Conservation (phyloP, 2,113 vertebrate species). For the Tringa solitaria region DNA sequence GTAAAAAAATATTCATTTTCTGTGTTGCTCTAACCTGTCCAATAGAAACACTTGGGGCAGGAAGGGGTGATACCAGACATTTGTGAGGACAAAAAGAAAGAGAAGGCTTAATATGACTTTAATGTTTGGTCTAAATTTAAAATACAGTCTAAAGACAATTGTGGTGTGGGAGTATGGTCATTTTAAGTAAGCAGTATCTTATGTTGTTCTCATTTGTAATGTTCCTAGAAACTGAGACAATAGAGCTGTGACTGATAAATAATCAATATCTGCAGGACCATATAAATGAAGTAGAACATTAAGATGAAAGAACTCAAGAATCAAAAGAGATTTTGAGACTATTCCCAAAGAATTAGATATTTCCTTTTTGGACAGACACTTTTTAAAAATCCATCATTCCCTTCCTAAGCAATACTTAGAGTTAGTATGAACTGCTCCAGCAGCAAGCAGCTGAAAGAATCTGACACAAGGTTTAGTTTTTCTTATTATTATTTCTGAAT, state of each 20-base stretch:
- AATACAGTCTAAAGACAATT: background rate
- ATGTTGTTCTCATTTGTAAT: background rate
- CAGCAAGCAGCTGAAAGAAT: background rate
- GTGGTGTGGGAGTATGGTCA: background rate
- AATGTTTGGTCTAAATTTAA: background rate
- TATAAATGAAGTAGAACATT: background rate
- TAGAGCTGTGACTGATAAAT: background rate
- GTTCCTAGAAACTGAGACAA: background rate
- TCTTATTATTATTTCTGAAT: background rate
- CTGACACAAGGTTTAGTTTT: background rate
- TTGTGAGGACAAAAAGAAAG: background rate
- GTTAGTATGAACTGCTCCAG: background rate
- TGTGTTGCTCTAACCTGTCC: background rate
- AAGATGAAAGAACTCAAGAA: constrained; percentile 2
- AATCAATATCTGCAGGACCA: background rate
- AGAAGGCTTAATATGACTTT: background rate
- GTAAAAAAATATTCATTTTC: background rate
- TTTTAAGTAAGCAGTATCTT: constrained; percentile 20
- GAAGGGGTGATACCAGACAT: background rate
- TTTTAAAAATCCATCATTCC: background rate
- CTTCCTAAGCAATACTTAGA: background rate
- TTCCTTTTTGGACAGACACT: background rate
- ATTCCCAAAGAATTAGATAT: background rate
- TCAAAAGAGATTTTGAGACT: background rate
- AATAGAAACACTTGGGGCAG: background rate